These are phyloP conservation scores for Myrmophylax atrothorax DNA, from an alignment of 2,113 vertebrate species.

Conservation along the genomic window DNA sequence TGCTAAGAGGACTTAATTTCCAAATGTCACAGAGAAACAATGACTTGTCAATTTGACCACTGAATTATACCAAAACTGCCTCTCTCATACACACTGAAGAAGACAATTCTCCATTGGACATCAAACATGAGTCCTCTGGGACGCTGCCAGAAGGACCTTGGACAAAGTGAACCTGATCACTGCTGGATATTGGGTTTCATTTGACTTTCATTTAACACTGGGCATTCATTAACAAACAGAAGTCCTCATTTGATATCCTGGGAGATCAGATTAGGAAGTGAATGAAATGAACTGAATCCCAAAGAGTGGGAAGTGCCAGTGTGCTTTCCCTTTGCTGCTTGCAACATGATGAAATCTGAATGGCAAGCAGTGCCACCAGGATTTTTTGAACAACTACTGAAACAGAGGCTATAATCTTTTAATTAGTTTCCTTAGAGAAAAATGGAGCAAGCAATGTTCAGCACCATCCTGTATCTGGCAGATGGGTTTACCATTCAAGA, in stretches of 20 bases:
- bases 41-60: background rate
- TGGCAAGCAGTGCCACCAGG: background rate
- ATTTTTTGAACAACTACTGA: background rate
- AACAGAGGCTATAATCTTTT: conserved; percentile 14
- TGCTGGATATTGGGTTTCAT: background rate
- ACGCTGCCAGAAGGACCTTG: background rate
- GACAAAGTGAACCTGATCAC: background rate
- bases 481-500: conserved; percentile 65
- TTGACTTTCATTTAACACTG: background rate
- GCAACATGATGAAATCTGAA: background rate
- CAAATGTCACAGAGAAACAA: background rate
- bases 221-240: background rate
- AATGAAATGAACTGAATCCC: background rate
- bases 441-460: conserved; percentile 56
- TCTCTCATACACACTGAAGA: background rate
- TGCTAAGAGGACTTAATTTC: background rate
- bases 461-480: conserved; percentile 62
- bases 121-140: background rate
- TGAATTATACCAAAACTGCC: background rate
- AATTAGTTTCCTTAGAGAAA: conserved; percentile 54
- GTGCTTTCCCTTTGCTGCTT: background rate
- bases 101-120: background rate
- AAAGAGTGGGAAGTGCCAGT: background rate
- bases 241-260: background rate
- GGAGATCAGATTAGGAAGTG: background rate